A percentile compares a stretch with the other conserved stretches of the same genome.
Evolutionary conservation across 92 coral and sea anemone genomes (phyloP).

Genomic region (Actinostola sp.): DNA sequence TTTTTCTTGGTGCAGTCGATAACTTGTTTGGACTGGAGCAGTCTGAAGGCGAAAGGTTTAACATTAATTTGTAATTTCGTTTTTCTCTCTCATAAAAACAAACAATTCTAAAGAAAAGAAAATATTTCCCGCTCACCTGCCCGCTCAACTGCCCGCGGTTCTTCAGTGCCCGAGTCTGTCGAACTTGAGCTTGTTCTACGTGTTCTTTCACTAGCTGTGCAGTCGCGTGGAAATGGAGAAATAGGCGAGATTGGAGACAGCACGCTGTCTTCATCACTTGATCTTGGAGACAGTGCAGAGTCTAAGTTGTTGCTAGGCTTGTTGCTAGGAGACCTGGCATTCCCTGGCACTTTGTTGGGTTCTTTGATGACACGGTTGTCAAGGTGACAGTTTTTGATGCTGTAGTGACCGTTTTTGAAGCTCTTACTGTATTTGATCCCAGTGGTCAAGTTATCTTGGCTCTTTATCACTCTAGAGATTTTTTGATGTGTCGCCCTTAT

Average conservation of each 20-base stretch:
- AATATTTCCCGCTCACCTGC: too few species aligned
- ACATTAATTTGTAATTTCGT: not conserved
- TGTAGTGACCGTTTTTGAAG: slow-evolving; percentile 2
- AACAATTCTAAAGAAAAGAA: too few species aligned
- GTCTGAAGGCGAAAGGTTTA: not conserved
- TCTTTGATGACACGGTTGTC: slow-evolving; percentile 10
- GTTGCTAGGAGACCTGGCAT: slow-evolving; percentile 9
- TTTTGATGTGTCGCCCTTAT: slow-evolving; percentile 12
- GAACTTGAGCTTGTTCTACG: slow-evolving; percentile 82
- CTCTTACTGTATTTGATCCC: slow-evolving; percentile 1
- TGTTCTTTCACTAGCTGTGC: slow-evolving; percentile 25
- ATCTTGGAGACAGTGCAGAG: slow-evolving; percentile 25
- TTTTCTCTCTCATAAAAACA: not conserved
- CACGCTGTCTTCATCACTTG: slow-evolving; percentile 36
- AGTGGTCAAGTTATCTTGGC: not conserved
- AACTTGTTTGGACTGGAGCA: slow-evolving; percentile 13
- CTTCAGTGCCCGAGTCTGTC: slow-evolving; percentile 86
- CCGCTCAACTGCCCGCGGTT: slow-evolving; percentile 68
- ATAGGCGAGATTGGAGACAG: slow-evolving; percentile 34
- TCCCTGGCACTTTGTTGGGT: slow-evolving; percentile 5
- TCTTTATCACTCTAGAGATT: not conserved
- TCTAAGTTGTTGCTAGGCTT: slow-evolving; percentile 16
- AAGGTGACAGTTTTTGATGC: slow-evolving; percentile 5
- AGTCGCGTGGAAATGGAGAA: slow-evolving; percentile 53
- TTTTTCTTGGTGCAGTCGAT: slow-evolving; percentile 3